Evolutionary conservation across 2,888 invertebrate genomes (phyloP), one percentile per base, ranked within the genome.

Genomic region (Amiota communis): DNA sequence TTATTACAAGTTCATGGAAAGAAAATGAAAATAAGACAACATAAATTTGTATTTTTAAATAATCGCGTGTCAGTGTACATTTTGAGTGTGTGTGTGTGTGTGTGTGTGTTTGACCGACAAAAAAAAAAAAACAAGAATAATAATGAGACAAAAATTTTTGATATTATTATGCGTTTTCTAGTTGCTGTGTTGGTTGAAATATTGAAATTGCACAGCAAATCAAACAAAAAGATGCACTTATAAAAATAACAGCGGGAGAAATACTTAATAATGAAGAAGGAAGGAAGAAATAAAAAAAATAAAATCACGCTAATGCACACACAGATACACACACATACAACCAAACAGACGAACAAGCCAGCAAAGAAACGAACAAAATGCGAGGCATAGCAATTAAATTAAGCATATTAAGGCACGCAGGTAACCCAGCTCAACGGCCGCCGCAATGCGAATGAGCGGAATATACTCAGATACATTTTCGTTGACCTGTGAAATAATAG

Each of bases 401-500:
- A 36, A 36, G 36, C 36, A 6, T 36, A 36, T 36, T 6, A 36
- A 36, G 2, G 8, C 36, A 36, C 64, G 8, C 64, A 20, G 57
- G 57, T 46, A 63, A 49, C 46, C 53, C 20, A 47, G 13, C 72
- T 63, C 51, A 56, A 64, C 65, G n/a, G 61, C 75, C 59, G 81
- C 76, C 76, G 72, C 71, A 69, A 73, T 36, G 71, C 78, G 78
- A 81, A 81, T 82, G 71, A 82, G 76, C 36, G 73, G 79, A 77
- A 73, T 11, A 17, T 15, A 59, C 15, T 36, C 36, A 36, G 36
- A 75, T 77, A 77, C 36, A 75, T 78, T 80, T 77, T 74, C 79
- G 81, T 76, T 85, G 82, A 85, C 84, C 85, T 85, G 84, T 81
- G 84, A 84, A 85, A 82, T 84, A 79, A 80, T 81, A 82, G 77